phyloP scores from a whole-genome alignment of 1,140 invertebrate genomes.

The Drosophila willistoni region DNA sequence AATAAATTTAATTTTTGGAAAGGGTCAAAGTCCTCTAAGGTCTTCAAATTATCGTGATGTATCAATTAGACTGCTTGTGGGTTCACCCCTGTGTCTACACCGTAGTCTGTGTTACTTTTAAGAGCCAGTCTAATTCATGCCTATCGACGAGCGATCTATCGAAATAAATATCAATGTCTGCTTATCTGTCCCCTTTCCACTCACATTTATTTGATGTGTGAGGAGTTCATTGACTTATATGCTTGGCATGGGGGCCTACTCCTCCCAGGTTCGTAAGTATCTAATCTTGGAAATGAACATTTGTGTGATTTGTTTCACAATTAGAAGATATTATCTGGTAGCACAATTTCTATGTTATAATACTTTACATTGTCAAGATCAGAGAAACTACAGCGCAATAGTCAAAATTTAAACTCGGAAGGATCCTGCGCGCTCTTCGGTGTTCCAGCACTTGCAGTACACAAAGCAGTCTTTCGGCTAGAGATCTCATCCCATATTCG shows the following conservation, averaged over 20 bases:
- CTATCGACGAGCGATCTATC: neutral
- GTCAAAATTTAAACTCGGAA: no score
- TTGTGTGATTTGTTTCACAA: neutral
- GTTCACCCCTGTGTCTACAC: neutral
- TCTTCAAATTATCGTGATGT: neutral
- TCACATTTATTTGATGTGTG: neutral
- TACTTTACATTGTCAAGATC: no score
- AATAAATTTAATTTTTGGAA: slow-evolving; percentile 6
- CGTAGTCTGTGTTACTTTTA: neutral
- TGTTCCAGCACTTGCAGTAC: no score
- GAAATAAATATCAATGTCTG: slow-evolving; percentile 8
- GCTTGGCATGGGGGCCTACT: neutral
- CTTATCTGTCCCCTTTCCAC: slow-evolving; percentile 16
- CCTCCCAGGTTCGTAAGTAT: neutral
- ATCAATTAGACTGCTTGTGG: neutral
- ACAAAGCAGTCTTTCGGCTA: no score
- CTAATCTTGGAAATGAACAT: neutral
- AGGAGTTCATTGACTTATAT: slow-evolving; percentile 8
- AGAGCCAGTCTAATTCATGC: neutral
- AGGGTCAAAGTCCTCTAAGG: slow-evolving; percentile 7
- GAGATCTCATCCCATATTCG: no score
- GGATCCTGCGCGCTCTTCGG: no score
- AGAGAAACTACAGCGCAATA: no score
- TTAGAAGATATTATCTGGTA: neutral
- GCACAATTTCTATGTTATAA: neutral